Conservation (phyloP, 2,888 invertebrate species). For the Himalopsyche japonica region DNA sequence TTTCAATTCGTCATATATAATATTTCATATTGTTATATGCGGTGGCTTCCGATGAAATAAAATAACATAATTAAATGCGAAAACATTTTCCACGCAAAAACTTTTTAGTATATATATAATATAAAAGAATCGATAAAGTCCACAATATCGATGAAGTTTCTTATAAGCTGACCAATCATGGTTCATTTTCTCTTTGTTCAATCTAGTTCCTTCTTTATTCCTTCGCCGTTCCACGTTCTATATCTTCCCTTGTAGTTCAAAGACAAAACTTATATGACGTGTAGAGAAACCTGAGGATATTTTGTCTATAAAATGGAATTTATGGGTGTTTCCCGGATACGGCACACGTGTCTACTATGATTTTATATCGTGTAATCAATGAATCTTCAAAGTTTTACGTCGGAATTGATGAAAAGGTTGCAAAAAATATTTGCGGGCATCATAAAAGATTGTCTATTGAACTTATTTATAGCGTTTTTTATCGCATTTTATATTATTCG, state of each 20-base stretch:
- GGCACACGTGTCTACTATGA: background rate
- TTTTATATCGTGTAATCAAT: conserved; percentile 1
- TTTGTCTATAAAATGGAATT: conserved; percentile 26
- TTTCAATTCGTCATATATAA: too few relatives aligned
- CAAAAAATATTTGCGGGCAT: conserved; percentile 1
- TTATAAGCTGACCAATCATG: conserved; percentile 33
- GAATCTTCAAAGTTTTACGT: background rate
- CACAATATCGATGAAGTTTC: conserved; percentile 4
- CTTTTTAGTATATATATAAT: background rate
- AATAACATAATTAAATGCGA: background rate
- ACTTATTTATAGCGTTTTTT: background rate
- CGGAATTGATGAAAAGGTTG: background rate
- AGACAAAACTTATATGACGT: conserved; percentile 16
- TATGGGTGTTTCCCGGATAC: conserved; percentile 5
- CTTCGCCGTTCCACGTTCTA: conserved; percentile 4
- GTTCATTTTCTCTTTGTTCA: conserved; percentile 5
- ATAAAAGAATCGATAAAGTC: background rate
- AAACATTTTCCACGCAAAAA: background rate
- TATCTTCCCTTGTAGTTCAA: background rate
- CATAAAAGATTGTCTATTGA: conserved; percentile 1
- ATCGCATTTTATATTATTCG: conserved; percentile 1
- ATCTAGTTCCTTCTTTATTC: background rate
- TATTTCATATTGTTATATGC: too few relatives aligned
- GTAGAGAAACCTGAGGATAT: conserved; percentile 18
- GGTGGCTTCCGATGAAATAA: too few relatives aligned